phyloP scores from a whole-genome alignment of 2,113 vertebrate genomes.

The Fregetta grallaria region DNA sequence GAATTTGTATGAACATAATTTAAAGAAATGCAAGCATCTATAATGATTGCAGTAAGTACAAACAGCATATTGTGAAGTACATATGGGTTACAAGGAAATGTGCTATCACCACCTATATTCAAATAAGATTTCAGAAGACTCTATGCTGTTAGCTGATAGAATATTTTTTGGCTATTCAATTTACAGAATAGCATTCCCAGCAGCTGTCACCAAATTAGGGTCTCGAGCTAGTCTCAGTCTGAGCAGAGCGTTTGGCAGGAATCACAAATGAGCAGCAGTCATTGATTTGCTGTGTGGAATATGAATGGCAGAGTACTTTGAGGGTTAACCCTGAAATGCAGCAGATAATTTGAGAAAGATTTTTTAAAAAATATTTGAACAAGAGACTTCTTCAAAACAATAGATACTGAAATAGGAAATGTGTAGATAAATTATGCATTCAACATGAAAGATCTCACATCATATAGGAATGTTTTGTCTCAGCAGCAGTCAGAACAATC shows the following conservation, averaged over 20 bases:
- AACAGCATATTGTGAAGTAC: background rate
- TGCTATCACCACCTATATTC: slow-evolving; percentile 12
- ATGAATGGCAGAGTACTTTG: background rate
- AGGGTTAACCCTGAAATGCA: slow-evolving; percentile 17
- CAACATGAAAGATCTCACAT: background rate
- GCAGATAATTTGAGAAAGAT: background rate
- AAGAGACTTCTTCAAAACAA: slow-evolving; percentile 23
- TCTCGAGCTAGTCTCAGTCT: slow-evolving; percentile 15
- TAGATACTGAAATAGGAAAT: slow-evolving; percentile 12
- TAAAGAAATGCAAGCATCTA: background rate
- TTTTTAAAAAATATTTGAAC: background rate
- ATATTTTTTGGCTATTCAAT: background rate
- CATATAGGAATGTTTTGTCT: slow-evolving; percentile 11
- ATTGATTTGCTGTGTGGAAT: background rate
- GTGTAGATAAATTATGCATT: slow-evolving; percentile 60
- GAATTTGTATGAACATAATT: background rate
- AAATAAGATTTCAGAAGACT: slow-evolving; percentile 32
- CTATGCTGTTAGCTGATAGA: slow-evolving; percentile 29
- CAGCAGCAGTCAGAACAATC: slow-evolving; percentile 45
- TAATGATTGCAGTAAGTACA: background rate
- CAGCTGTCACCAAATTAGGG: slow-evolving; percentile 33
- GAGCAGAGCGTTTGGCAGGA: background rate
- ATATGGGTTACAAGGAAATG: background rate
- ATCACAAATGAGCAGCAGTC: slow-evolving; percentile 32
- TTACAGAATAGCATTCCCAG: background rate